phyloP scores from a whole-genome alignment of 1,140 invertebrate genomes.

The Battus philenor region DNA sequence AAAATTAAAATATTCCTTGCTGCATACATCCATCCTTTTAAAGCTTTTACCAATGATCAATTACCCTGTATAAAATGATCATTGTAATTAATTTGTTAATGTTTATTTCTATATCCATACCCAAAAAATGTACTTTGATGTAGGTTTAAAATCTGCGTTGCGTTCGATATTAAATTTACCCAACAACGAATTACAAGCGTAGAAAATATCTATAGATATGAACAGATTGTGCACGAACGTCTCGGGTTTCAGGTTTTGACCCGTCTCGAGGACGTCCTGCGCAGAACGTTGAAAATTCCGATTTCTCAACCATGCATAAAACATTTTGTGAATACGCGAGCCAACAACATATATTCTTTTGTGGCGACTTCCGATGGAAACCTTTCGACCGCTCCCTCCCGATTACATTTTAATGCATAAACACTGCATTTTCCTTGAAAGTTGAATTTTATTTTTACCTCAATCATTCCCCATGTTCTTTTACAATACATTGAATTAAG shows the following conservation, averaged over 20 bases:
- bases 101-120: too few species aligned
- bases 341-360: conserved; percentile 2
- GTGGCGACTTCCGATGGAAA: conserved; percentile 7
- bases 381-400: conserved; percentile 1
- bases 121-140: too few species aligned
- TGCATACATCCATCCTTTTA: too few species aligned
- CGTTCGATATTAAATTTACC: too few species aligned
- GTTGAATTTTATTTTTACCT: too few species aligned
- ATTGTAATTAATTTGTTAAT: too few species aligned
- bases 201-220: conserved; percentile 1
- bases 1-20: too few species aligned
- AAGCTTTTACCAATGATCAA: too few species aligned
- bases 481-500: too few species aligned
- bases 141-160: too few species aligned
- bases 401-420: conserved; percentile 1
- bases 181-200: not conserved
- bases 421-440: conserved; percentile 5
- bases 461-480: too few species aligned
- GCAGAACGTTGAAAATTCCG: conserved; percentile 15
- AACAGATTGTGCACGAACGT: conserved; percentile 1
- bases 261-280: conserved; percentile 6
- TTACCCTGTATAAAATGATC: too few species aligned
- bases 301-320: conserved; percentile 15
- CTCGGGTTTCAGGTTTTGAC: conserved; percentile 9
- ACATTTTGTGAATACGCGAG: conserved; percentile 10